Percentiles rank a stretch among this genome's conserved stretches.
Conservation (phyloP, 2,113 vertebrate species). For the Phodopus roborovskii region DNA sequence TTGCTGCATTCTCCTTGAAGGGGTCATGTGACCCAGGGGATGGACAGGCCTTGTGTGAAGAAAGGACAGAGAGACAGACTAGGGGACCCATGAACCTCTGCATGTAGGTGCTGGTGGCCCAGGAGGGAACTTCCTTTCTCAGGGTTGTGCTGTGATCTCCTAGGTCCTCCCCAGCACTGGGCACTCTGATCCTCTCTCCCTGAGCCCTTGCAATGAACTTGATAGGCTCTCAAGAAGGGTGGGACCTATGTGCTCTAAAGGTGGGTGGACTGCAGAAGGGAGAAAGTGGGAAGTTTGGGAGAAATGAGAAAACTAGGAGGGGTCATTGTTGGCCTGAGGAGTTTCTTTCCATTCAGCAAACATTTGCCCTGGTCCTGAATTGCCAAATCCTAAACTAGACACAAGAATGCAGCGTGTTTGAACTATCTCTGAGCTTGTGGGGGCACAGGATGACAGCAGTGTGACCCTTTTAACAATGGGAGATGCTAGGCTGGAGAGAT, state of each 20-base stretch:
- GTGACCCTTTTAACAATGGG: rapidly evolving
- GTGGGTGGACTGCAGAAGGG: too few relatives aligned
- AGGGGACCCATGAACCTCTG: neutral
- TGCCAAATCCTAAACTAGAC: neutral
- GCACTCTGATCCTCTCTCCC: neutral
- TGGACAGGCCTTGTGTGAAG: neutral
- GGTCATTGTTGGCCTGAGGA: neutral
- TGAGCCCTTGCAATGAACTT: neutral
- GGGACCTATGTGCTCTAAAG: neutral
- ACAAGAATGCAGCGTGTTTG: too few relatives aligned
- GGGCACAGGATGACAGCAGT: neutral
- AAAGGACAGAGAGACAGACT: neutral
- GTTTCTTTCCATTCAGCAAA: neutral
- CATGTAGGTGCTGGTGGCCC: rapidly evolving
- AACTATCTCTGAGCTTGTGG: neutral
- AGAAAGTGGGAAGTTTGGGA: too few relatives aligned
- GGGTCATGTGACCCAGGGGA: neutral
- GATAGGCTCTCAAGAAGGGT: neutral
- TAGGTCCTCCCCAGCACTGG: neutral
- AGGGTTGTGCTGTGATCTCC: rapidly evolving
- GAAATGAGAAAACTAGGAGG: neutral
- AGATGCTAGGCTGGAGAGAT: neutral
- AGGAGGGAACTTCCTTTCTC: too few relatives aligned
- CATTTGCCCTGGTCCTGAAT: rapidly evolving
- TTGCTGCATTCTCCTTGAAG: neutral